phyloP scores from a whole-genome alignment of 2,888 invertebrate species.

The Sicus ferrugineus region DNA sequence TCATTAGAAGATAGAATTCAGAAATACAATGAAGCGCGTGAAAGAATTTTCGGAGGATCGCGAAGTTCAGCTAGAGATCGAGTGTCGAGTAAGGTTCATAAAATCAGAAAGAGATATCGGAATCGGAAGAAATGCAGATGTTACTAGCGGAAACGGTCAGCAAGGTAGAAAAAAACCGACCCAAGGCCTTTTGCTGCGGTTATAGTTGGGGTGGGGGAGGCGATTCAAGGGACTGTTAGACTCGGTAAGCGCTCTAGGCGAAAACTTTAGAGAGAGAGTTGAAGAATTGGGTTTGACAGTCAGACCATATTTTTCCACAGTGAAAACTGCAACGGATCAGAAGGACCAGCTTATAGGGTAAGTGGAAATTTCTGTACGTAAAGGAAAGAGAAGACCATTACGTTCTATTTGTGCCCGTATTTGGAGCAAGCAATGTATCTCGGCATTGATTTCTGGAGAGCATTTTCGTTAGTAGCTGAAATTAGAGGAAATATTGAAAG shows the following conservation, averaged over 20 bases:
- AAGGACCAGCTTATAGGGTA: constrained; percentile 9
- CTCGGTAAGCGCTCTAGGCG: constrained; percentile 17
- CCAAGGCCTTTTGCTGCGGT: constrained; percentile 21
- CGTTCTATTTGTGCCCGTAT: constrained; percentile 24
- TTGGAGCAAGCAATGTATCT: constrained; percentile 30
- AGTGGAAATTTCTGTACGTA: not conserved
- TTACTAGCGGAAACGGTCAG: too few species aligned
- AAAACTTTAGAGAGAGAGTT: not conserved
- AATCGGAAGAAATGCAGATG: too few species aligned
- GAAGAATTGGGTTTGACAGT: not conserved
- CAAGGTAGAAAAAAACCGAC: too few species aligned
- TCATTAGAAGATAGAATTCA: too few species aligned
- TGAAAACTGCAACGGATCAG: constrained; percentile 28
- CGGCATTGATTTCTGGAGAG: constrained; percentile 36
- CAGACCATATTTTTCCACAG: not conserved
- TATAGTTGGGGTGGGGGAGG: not conserved
- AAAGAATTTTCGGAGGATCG: too few species aligned
- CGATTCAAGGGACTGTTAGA: constrained; percentile 27
- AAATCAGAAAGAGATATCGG: too few species aligned
- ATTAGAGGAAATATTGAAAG: not conserved
- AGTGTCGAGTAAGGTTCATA: too few species aligned
- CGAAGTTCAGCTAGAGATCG: too few species aligned
- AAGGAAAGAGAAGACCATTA: not conserved
- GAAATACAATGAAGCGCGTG: too few species aligned
- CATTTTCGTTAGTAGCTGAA: constrained; percentile 23